Conservation (phyloP, 2,113 vertebrate species). For the Henicopernis longicauda region DNA sequence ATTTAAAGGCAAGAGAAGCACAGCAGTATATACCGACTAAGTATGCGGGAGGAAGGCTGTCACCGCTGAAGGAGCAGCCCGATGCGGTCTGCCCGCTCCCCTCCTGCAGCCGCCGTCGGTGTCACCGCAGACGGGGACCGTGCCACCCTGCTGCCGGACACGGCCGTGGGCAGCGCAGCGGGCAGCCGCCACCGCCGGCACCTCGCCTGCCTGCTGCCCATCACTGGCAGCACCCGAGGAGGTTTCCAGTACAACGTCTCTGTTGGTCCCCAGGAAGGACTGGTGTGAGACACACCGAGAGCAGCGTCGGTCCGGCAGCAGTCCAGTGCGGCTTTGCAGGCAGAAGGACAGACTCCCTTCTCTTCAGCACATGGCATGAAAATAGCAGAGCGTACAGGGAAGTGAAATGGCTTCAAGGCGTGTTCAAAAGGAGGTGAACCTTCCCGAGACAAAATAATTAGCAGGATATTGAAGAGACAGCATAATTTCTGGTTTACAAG, state of each 20-base stretch:
- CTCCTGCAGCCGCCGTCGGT: accelerated
- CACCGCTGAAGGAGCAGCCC: neutral
- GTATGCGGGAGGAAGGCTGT: neutral
- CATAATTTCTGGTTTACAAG: neutral
- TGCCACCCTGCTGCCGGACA: neutral
- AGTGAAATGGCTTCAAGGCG: neutral
- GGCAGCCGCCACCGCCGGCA: neutral
- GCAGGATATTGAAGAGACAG: neutral
- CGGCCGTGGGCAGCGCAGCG: accelerated
- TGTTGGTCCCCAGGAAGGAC: neutral
- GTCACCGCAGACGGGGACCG: neutral
- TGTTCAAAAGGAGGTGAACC: neutral
- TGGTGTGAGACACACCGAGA: neutral
- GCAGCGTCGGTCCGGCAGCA: too few species aligned
- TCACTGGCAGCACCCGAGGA: neutral
- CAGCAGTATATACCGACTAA: neutral
- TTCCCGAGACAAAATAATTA: neutral
- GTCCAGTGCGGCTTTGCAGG: neutral
- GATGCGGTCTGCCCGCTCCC: accelerated
- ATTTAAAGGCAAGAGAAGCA: neutral
- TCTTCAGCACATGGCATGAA: neutral
- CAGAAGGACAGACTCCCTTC: neutral
- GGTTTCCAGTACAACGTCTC: too few species aligned
- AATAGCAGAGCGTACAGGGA: neutral
- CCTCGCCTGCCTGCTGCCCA: neutral